A percentile compares a stretch with the other conserved stretches of the same genome.
Evolutionary conservation across 92 coral and sea anemone genomes (phyloP).

Genomic region (Palythoa caribaeorum): DNA sequence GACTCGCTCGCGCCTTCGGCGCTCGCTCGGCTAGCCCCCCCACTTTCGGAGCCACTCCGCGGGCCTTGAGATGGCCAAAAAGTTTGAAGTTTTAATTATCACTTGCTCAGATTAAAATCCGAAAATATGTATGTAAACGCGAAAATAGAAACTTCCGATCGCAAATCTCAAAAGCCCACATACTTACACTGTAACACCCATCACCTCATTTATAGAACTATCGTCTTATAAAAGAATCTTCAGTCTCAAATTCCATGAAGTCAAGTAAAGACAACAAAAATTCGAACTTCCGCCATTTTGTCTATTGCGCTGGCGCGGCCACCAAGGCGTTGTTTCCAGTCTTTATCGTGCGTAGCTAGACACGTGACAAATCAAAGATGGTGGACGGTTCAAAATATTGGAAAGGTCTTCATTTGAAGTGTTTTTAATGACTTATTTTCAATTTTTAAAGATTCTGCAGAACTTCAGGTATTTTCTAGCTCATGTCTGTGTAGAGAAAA

Average conservation of each 20-base stretch:
- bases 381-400: not conserved
- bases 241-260: not conserved
- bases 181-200: constrained; percentile 49
- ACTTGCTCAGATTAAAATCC: no score
- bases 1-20: no score
- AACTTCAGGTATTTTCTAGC: not conserved
- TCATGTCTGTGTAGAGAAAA: not conserved
- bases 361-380: not conserved
- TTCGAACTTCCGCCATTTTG: constrained; percentile 49
- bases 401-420: not conserved
- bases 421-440: not conserved
- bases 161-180: not conserved
- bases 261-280: not conserved
- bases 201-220: not conserved
- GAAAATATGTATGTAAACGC: no score
- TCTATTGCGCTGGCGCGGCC: not conserved
- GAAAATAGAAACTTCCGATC: not conserved
- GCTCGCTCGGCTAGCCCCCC: no score
- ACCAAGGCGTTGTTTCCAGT: constrained; percentile 19
- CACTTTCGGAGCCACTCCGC: no score
- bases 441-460: not conserved
- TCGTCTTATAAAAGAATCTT: not conserved
- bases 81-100: no score
- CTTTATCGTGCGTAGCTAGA: not conserved
- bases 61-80: no score